phyloP scores from a whole-genome alignment of 1,140 invertebrate species.

The Drosophila athabasca region DNA sequence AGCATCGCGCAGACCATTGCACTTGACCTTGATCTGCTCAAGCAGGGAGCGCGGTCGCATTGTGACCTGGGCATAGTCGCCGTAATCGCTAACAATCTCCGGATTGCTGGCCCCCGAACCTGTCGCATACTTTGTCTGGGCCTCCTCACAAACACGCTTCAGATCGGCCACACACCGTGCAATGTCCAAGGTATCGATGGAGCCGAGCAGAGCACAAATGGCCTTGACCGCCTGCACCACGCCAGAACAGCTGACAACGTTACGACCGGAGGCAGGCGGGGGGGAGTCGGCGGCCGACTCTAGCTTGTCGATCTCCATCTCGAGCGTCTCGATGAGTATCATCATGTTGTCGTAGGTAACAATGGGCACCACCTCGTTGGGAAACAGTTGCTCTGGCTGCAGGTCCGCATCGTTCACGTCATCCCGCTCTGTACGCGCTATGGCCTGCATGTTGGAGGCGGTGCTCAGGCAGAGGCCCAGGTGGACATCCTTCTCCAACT shows the following conservation, averaged over 20 bases:
- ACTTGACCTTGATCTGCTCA: constrained; percentile 86
- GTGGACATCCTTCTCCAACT: constrained; percentile 95
- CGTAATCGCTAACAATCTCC: constrained; percentile 84
- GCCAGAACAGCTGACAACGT: constrained; percentile 84
- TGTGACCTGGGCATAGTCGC: constrained; percentile 87
- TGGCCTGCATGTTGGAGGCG: constrained; percentile 84
- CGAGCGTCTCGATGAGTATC: constrained; percentile 92
- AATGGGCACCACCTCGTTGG: constrained; percentile 88
- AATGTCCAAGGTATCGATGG: constrained; percentile 93
- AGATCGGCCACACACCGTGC: constrained; percentile 90
- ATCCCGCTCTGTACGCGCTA: constrained; percentile 87
- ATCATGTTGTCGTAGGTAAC: constrained; percentile 89
- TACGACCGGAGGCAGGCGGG: constrained; percentile 84
- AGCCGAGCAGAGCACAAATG: constrained; percentile 93
- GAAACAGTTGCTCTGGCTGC: constrained; percentile 89
- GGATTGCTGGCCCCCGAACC: constrained; percentile 59
- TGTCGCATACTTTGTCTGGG: constrained; percentile 65
- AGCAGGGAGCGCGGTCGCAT: constrained; percentile 85
- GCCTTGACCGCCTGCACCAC: constrained; percentile 96
- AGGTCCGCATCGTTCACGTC: constrained; percentile 89
- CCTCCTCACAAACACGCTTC: constrained; percentile 86
- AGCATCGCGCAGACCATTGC: constrained; percentile 88
- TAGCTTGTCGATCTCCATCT: constrained; percentile 91
- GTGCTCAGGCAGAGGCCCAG: constrained; percentile 89
- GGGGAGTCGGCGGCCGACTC: constrained; percentile 86